Evolutionary conservation across 2,888 invertebrate species (phyloP), one percentile per base, ranked within the genome.

Genomic region (Ectemnius cavifrons): DNA sequence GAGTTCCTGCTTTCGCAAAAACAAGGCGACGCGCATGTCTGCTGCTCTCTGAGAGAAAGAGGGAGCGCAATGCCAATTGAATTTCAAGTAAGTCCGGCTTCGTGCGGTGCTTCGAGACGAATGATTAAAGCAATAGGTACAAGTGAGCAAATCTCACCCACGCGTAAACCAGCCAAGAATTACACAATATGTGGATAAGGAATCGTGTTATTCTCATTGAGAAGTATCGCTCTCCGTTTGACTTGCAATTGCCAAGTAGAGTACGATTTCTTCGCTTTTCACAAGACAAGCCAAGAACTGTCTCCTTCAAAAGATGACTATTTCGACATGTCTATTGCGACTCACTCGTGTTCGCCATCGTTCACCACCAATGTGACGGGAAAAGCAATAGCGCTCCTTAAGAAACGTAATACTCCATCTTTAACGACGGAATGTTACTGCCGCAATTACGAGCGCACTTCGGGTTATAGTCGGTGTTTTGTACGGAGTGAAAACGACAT

Each of bases 161-260:
- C 67, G 62, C 64, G 67, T 62, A 65, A 72, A 66, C 71, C 27
- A 68, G 76, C 63, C 57, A 70, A 67, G 27, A 70, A 74, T 81
- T 81, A 64, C 81, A 67, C 79, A 81, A 81, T 73, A 57, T 45
- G 49, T 64, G 27, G 45, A 56, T 56, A 66, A 46, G 72, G 61
- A 52, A 52, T 52, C 6, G 52, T 52, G 14, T 52, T 52, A 14
- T 37, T 37, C 59, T 57, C 67, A 45, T 80, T 72, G 57, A 66
- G 67, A 77, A 64, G 56, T 37, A 49, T 27, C 68, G 52, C 64
- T 45, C 37, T 37, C 37, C 37, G 8, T 37, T 11, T 37, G 37
- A 37, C 37, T 1, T 2, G 37, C 37, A 37, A 37, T 37, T 37
- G 37, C 37, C 37, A 37, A 37, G 37, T 11, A 37, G 37, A 37